A percentile compares a stretch with the other conserved stretches of the same genome.
Evolutionary conservation across 2,797 vertebrate species (phyloP).

Genomic region (Fistularia commersonii): DNA sequence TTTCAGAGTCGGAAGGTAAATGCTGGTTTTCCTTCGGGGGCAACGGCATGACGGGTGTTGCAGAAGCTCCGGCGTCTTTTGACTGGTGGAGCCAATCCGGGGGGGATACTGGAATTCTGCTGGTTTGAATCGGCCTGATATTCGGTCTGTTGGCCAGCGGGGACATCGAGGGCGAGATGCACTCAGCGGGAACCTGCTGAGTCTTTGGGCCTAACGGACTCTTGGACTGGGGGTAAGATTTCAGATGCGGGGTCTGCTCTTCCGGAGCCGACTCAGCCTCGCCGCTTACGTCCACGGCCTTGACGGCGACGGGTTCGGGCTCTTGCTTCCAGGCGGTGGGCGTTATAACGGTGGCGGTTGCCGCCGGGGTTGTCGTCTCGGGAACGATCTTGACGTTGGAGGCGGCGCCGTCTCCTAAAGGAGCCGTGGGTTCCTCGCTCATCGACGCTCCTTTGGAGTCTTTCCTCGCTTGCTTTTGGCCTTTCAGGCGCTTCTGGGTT

Average conservation of each 20-base stretch:
- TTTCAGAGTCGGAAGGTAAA: slow-evolving; percentile 81
- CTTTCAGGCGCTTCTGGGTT: slow-evolving; percentile 74
- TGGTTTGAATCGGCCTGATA: slow-evolving; percentile 67
- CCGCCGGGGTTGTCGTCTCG: slow-evolving; percentile 46
- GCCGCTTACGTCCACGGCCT: slow-evolving; percentile 40
- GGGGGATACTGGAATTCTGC: slow-evolving; percentile 66
- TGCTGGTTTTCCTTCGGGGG: slow-evolving; percentile 68
- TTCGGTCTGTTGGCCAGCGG: slow-evolving; percentile 66
- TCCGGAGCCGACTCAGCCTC: slow-evolving; percentile 55
- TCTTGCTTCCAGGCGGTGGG: slow-evolving; percentile 68
- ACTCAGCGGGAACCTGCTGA: slow-evolving; percentile 61
- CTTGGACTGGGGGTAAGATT: slow-evolving; percentile 60
- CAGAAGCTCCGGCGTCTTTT: slow-evolving; percentile 76
- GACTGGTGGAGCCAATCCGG: slow-evolving; percentile 84
- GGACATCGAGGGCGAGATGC: slow-evolving; percentile 61
- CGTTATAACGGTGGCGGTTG: slow-evolving; percentile 67
- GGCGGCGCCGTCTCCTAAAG: slow-evolving; percentile 41
- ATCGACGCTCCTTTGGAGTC: slow-evolving; percentile 67
- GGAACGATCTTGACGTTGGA: slow-evolving; percentile 42
- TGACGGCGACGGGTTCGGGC: slow-evolving; percentile 39
- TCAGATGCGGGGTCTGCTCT: slow-evolving; percentile 58
- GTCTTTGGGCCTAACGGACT: slow-evolving; percentile 63
- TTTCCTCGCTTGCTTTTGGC: slow-evolving; percentile 79
- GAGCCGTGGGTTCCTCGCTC: slow-evolving; percentile 54
- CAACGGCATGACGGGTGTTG: slow-evolving; percentile 70